A percentile compares a stretch with the other conserved stretches of the same genome.
Evolutionary conservation across 2,797 vertebrate genomes (phyloP).

Genomic region (Mormyrops attenuatus): DNA sequence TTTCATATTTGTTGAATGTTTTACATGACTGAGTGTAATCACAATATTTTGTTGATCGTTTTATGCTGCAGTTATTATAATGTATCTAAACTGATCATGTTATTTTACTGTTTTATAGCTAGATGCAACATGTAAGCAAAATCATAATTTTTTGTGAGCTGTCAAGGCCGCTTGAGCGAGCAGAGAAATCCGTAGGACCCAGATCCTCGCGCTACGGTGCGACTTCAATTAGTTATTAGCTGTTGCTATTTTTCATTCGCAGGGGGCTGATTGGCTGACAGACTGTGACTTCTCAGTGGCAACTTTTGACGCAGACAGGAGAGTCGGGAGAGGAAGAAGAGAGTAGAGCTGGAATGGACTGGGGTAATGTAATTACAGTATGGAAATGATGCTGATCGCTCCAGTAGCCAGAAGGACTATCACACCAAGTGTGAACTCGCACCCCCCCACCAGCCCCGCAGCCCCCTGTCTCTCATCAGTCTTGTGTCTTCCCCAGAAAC

Average conservation of each 20-base stretch:
- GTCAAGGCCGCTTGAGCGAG: neutral
- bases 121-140: neutral
- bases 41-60: neutral
- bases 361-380: slow-evolving; percentile 89
- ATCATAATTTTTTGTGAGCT: neutral
- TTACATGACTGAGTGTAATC: neutral
- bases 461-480: slow-evolving; percentile 24
- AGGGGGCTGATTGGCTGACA: slow-evolving; percentile 73
- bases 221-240: slow-evolving; percentile 63
- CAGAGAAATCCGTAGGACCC: neutral
- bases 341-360: slow-evolving; percentile 75
- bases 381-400: slow-evolving; percentile 85
- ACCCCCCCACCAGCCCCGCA: slow-evolving; percentile 15
- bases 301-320: slow-evolving; percentile 26
- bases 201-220: neutral
- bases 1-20: neutral
- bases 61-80: neutral
- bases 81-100: neutral
- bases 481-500: neutral
- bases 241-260: slow-evolving; percentile 70
- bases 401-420: slow-evolving; percentile 72
- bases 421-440: slow-evolving; percentile 34
- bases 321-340: slow-evolving; percentile 61
- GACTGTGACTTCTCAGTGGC: slow-evolving; percentile 66
- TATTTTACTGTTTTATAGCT: neutral